These are phyloP conservation scores for Lepidostoma basale DNA, from an alignment of 1,140 invertebrate species.

Conservation along the genomic window DNA sequence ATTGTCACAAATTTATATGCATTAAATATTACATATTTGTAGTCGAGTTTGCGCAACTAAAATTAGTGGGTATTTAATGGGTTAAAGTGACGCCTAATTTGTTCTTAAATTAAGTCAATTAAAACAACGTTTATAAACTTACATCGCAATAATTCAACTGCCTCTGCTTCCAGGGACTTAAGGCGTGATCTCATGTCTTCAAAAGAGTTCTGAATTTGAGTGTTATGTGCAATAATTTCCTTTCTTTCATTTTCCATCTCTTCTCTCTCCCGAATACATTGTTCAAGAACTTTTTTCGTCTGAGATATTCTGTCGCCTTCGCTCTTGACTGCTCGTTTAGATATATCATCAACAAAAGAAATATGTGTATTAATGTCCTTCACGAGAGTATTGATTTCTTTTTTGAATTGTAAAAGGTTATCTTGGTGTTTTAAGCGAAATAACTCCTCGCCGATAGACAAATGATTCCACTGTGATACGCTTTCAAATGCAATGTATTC, in stretches of 20 bases:
- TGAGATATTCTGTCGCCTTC: constrained; percentile 16
- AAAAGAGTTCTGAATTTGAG: constrained; percentile 12
- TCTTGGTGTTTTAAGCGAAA: constrained; percentile 24
- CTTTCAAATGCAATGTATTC: constrained; percentile 10
- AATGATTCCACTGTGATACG: constrained; percentile 18
- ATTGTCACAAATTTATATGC: too few species aligned
- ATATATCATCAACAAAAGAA: constrained; percentile 10
- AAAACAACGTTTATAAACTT: too few species aligned
- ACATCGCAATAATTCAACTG: constrained; percentile 7
- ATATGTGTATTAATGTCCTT: constrained; percentile 9
- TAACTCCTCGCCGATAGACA: constrained; percentile 11
- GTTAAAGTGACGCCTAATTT: too few species aligned
- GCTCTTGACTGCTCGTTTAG: neutral
- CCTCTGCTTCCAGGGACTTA: neutral
- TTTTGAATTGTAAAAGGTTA: neutral
- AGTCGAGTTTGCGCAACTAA: too few species aligned
- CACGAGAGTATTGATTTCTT: constrained; percentile 7
- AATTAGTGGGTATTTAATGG: too few species aligned
- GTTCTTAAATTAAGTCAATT: too few species aligned
- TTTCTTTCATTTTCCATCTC: constrained; percentile 4
- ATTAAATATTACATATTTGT: too few species aligned
- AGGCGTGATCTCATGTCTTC: neutral
- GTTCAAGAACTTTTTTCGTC: constrained; percentile 18
- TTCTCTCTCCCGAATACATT: constrained; percentile 6
- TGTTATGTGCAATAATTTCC: neutral